phyloP scores from a whole-genome alignment of 2,797 vertebrate species.

The Lepus townsendii region DNA sequence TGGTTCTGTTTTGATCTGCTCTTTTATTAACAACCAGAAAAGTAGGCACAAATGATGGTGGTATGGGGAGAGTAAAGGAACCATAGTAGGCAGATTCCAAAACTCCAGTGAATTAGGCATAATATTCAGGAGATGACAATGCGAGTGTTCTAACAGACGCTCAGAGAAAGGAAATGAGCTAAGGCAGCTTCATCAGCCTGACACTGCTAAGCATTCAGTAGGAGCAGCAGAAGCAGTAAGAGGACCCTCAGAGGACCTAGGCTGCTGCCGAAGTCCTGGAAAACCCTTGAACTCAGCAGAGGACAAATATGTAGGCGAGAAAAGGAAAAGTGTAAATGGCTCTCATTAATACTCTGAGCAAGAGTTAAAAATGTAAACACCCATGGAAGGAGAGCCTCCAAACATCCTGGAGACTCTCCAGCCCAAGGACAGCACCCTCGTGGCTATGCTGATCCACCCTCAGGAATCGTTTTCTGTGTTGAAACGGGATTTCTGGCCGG shows the following conservation, averaged over 20 bases:
- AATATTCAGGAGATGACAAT: not conserved
- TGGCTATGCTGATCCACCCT: too few species aligned
- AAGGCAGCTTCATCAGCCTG: not conserved
- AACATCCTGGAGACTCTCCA: not conserved
- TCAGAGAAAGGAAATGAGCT: not conserved
- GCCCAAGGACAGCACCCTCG: too few species aligned
- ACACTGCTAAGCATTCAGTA: not conserved
- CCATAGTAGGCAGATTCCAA: not conserved
- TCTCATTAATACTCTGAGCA: not conserved
- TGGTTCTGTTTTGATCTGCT: not conserved
- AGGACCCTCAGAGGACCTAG: not conserved
- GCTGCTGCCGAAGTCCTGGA: not conserved
- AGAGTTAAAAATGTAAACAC: not conserved
- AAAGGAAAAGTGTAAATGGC: not conserved
- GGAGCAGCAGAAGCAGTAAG: not conserved
- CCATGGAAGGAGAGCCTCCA: not conserved
- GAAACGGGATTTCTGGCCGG: not conserved
- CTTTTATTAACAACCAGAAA: not conserved
- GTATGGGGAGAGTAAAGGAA: not conserved
- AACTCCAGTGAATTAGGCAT: conserved; percentile 3
- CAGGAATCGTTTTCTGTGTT: not conserved
- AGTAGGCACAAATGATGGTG: not conserved
- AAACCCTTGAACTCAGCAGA: not conserved
- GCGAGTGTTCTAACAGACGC: not conserved
- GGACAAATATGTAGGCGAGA: not conserved